Conservation (phyloP, 2,888 invertebrate species). For the Galeruca laticollis region DNA sequence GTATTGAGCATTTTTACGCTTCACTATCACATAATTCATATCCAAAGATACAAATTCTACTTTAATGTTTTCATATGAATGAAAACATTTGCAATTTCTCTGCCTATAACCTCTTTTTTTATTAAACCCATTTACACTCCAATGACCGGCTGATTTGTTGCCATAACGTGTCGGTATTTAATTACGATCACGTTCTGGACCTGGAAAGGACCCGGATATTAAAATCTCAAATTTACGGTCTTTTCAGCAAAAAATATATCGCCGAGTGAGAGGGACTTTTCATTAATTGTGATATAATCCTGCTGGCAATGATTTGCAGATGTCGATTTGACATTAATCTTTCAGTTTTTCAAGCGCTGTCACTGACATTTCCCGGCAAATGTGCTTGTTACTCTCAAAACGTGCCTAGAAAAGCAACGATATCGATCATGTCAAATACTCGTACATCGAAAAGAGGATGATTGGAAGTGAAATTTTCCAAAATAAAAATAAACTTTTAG, state of each 20-base stretch:
- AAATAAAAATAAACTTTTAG: not conserved
- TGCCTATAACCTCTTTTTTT: not conserved
- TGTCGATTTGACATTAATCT: slow-evolving; percentile 29
- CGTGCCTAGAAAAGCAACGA: slow-evolving; percentile 8
- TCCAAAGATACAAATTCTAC: too few relatives aligned
- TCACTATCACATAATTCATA: too few relatives aligned
- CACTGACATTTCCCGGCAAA: not conserved
- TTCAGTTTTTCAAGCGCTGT: slow-evolving; percentile 16
- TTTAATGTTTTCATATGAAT: not conserved
- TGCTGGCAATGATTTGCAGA: slow-evolving; percentile 29
- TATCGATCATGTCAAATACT: slow-evolving; percentile 11
- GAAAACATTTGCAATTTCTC: not conserved
- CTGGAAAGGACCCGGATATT: slow-evolving; percentile 25
- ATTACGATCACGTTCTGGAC: slow-evolving; percentile 25
- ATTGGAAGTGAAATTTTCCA: not conserved
- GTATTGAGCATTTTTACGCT: too few relatives aligned
- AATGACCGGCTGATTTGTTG: not conserved
- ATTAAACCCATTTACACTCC: not conserved
- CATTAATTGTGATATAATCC: slow-evolving; percentile 37
- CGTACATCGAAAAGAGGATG: not conserved
- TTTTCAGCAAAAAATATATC: slow-evolving; percentile 30
- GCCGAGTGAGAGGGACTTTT: slow-evolving; percentile 25
- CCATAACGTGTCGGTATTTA: slow-evolving; percentile 18
- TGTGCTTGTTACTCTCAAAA: not conserved
- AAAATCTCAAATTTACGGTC: slow-evolving; percentile 34